Base-by-base conservation (phyloP, 2,797 vertebrate species). In the Denticeps clupeoides region DNA sequence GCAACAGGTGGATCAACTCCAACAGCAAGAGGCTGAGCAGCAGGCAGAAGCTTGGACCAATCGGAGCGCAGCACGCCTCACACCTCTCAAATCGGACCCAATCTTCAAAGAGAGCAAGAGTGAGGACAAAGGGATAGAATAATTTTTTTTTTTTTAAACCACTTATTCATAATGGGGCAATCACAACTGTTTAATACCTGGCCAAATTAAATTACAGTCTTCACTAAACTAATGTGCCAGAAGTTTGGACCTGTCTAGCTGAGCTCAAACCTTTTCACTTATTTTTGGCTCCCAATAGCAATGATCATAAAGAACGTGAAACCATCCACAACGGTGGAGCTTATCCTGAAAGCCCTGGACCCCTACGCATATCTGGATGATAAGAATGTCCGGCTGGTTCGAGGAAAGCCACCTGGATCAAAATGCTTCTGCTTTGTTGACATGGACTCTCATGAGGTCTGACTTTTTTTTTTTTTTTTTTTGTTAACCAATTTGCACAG, bases 361-460 rank as follows among this genome's bases (percentile, higher is more conserved):
- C 83, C 89, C 0, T 97, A 88, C 2, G 91, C 93, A 2, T 90
- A 74, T 41, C 77, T 98, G 35, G 90, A 94, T 59, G 89, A 91
- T 12, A 87, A 90, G 66, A 95, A 85, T 1, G 89, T 97, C 40
- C 90, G 93, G 9, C 82, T 97, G 27, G 90, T 97, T 65, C 94
- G 90, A 73, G 90, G 88, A 53, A 93, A 89, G 59, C 84, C 88
- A 3, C 81, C 85, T 11, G 90, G 88, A 62, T 78, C 85, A 41
- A 91, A 89, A 61, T 93, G 89, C 62, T 94, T 96, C 9, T 94
- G 91, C 75, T 97, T 97, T 69, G 90, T 98, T n/a, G 93, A 97
- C 47, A 89, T 98, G 68, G 93, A 94, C 33, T 96, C 89, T 9
- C 91, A 97, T 23, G 88, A 95, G 80, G 94, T 98, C 5, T 9